Base-by-base conservation (phyloP, 2,888 invertebrate genomes). In the Acleris holmiana region DNA sequence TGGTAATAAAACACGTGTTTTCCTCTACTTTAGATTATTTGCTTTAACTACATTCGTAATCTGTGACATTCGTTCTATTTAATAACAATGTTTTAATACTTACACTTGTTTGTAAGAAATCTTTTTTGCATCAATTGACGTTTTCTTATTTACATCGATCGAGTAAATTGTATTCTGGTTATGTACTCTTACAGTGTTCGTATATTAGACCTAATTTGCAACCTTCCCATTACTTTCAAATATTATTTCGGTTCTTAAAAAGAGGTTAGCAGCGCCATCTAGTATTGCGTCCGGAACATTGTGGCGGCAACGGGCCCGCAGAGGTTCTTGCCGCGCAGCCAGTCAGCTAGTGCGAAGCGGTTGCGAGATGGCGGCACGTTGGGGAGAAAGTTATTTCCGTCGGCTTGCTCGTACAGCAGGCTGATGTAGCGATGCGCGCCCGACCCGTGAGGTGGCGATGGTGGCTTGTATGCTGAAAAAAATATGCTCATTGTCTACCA, bases 391-490 rank as follows among this genome's bases (percentile, higher is more conserved):
- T 88, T 90, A 76, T 89, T 91, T 29, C 91, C 91, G 51, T 91
- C 91, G 0, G 72, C 77, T 71, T 93, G 93, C 69, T 91, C 90
- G 70, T 85, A 93, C 1, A 93, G 77, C 23, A 93, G 67, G 70
- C 82, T 82, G 29, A 91, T 74, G 82, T 91, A 93, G 72, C 91
- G 91, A 68, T 93, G 93, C 21, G 79, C 74, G 54, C 93, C 92
- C 0, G 86, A 79, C 57, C 86, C 89, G 71, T 85, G 87, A 81
- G 93, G 87, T 77, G 93, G 93, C 80, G 86, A 72, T 78, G 93
- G 93, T 5, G 88, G 80, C 61, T 88, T 88, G 73, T 91, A 93
- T 15, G 83, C 93, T 93, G 69, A 6, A 70, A 55, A 48, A 50
- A 44, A 44, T 17, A 44, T 44, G 35, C 44, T 13, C 6, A 44